A percentile compares a stretch with the other conserved stretches of the same genome.
Conservation (phyloP, 2,797 vertebrate genomes). For the Nasua narica region DNA sequence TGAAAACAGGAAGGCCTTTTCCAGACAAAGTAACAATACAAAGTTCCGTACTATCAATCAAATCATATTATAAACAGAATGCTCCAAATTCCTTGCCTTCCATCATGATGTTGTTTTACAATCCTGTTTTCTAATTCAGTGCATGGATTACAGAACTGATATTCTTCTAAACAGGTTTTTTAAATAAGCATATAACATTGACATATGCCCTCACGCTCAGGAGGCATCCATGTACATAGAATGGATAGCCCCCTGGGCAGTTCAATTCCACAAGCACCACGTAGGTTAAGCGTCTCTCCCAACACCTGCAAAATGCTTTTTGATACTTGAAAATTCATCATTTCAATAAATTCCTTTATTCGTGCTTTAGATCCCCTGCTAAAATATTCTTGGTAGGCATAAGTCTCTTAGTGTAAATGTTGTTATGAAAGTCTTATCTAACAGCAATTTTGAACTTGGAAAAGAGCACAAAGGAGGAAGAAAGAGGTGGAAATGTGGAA, state of each 20-base stretch:
- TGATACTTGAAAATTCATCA: neutral
- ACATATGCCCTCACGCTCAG: neutral
- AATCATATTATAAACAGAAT: slow-evolving; percentile 58
- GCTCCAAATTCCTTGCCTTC: slow-evolving; percentile 55
- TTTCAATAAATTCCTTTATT: neutral
- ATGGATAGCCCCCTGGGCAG: neutral
- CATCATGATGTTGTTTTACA: slow-evolving; percentile 8
- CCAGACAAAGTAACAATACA: slow-evolving; percentile 74
- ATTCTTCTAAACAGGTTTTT: neutral
- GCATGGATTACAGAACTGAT: neutral
- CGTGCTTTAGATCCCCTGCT: neutral
- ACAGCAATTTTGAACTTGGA: slow-evolving; percentile 11
- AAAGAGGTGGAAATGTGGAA: neutral
- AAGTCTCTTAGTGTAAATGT: neutral
- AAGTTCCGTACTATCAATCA: slow-evolving; percentile 30
- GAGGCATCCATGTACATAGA: neutral
- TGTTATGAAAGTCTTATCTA: neutral
- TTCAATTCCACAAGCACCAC: neutral
- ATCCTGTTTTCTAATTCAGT: slow-evolving; percentile 1
- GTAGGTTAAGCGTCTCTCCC: neutral
- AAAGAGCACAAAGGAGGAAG: neutral
- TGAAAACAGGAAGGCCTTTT: slow-evolving; percentile 83
- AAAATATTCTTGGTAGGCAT: neutral
- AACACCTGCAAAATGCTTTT: neutral
- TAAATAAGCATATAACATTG: neutral